Base-by-base conservation (phyloP, 2,113 vertebrate genomes). In the Miniopterus natalensis region DNA sequence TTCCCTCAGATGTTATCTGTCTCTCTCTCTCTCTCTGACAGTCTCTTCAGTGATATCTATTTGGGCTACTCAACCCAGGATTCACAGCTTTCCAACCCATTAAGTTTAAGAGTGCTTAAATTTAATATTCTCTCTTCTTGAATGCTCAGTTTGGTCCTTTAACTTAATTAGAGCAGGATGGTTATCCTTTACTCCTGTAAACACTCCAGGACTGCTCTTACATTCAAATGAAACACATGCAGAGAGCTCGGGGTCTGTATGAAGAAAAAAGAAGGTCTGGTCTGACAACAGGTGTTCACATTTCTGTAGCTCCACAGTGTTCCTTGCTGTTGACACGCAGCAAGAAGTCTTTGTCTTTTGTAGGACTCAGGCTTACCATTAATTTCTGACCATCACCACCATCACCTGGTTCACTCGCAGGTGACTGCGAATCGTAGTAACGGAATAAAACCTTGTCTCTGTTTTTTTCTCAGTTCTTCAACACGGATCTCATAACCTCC, bases 201-300 rank as follows among this genome's bases (percentile, higher is more conserved):
- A 98, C 2, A 68, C 73, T 73, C 97, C 97, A 88, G 70, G 95
- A 31, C 84, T 65, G 12, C 40, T 95, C 70, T 84, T 93, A 78
- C 95, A 98, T 92, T 98, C 97, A 74, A 98, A 97, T 59, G 89
- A 94, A 85, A 96, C 93, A 42, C 27, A 93, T 21, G 81, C n/a
- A 0, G 70, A 53, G 27, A 88, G 20, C 17, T 63, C n/a, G 20
- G 88, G 25, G 20, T 25, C 8, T 27, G 2, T 23, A 23, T 93
- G 97, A 84, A 98, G 61, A 11, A 95, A 73, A 47, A 98, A 98
- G 49, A 93, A 96, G 61, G 66, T 61, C 66, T 90, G 80, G 0
- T 94, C 94, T 36, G 97, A 93, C n/a, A 79, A 40, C 0, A 25
- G 51, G 12, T 45, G 68, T 85, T 92, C 45, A 70, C n/a, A 40